Evolutionary conservation across 1,140 invertebrate species (phyloP).

Genomic region (Drosophila saltans): DNA sequence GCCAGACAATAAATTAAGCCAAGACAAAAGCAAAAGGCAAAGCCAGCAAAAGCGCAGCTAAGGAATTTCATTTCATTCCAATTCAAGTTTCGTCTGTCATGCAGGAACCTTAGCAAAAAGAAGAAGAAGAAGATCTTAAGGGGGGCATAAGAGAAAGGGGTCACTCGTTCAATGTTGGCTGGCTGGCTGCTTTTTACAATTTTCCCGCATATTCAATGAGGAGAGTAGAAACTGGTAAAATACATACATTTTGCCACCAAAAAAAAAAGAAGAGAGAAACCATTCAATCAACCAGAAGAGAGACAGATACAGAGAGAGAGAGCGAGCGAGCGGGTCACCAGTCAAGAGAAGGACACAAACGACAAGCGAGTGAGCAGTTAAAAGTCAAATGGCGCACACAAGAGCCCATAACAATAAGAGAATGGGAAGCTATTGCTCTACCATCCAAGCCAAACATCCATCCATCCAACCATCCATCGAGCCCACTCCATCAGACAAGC

Average conservation of each 20-base stretch:
- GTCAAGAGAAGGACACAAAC: slow-evolving; percentile 6
- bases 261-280: slow-evolving; percentile 21
- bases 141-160: slow-evolving; percentile 18
- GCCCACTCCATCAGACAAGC: background rate
- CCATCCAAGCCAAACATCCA: no score
- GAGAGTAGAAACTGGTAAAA: slow-evolving; percentile 52
- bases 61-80: slow-evolving; percentile 62
- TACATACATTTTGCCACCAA: slow-evolving; percentile 44
- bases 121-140: background rate
- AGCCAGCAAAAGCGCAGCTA: slow-evolving; percentile 40
- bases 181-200: slow-evolving; percentile 6
- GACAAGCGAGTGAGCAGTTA: slow-evolving; percentile 47
- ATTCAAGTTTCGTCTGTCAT: background rate
- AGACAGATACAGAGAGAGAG: background rate
- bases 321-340: slow-evolving; percentile 17
- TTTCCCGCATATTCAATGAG: slow-evolving; percentile 62
- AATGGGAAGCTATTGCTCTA: background rate
- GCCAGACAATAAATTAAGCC: slow-evolving; percentile 66
- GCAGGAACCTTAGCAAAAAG: background rate
- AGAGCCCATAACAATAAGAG: slow-evolving; percentile 54
- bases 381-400: slow-evolving; percentile 60
- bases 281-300: slow-evolving; percentile 63
- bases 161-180: slow-evolving; percentile 7
- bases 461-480: background rate
- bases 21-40: slow-evolving; percentile 20